Evolutionary conservation across 2,888 invertebrate genomes (phyloP), one percentile per base, ranked within the genome.

Genomic region (Oscheius sp.): DNA sequence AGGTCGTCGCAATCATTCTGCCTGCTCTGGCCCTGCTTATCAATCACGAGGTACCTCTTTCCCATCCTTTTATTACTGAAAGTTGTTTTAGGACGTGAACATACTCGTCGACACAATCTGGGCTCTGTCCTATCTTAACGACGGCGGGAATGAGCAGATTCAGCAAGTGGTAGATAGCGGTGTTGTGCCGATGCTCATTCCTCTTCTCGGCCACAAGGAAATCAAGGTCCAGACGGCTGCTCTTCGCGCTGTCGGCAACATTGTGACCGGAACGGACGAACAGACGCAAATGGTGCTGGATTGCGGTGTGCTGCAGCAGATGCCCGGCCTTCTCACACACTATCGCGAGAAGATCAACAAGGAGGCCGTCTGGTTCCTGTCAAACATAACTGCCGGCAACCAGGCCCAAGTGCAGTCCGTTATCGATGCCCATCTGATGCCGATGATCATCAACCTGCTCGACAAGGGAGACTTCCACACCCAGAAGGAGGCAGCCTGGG

Each of bases 401-500:
- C 95, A 96, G 90, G 93, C 93, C 74, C 99, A 99, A 91, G 92
- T 97, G n/a, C 96, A 96, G 90, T 94, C 95, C 13, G 96, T 96
- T 33, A 95, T 96, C 79, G 94, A 96, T 89, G 94, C 94, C 53
- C 94, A 94, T 11, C 92, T 99, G 35, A 92, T 99, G 89, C 97
- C 97, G 60, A 93, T 95, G 90, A 95, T 99, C 77, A 95, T 99
- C 86, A 93, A 94, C 87, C 96, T 98, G 92, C 92, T 99, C 81
- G 93, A 93, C 85, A 92, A 92, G 89, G 93, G 93, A 75, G 98
- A 98, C 91, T 98, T 98, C 92, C 96, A 96, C 91, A 98, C 97
- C n/a, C 96, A 98, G 91, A 98, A 98, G 81, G 99, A 99, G 91
- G 99, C 99, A 0, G 98, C 98, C 0, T 99, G 99, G 99, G 98